These are phyloP conservation scores for Pheosia gnoma DNA, from an alignment of 2,888 invertebrate genomes.

Conservation along the genomic window DNA sequence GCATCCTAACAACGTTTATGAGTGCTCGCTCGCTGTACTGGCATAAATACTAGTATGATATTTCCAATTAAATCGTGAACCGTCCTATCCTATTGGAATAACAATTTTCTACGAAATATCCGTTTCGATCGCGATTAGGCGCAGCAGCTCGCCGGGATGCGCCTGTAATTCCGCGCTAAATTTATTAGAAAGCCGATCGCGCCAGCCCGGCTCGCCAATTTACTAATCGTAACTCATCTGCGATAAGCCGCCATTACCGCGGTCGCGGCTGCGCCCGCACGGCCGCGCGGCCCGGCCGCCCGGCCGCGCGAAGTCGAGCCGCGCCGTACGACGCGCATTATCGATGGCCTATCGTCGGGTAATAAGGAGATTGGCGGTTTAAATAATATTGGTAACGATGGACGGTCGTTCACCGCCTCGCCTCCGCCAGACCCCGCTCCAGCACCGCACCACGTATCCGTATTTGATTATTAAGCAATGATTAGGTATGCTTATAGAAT, in stretches of 20 bases:
- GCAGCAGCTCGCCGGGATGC: conserved; percentile 34
- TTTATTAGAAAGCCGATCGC: conserved; percentile 73
- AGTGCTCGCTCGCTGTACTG: not conserved
- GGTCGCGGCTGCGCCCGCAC: conserved; percentile 14
- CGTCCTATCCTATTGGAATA: conserved; percentile 35
- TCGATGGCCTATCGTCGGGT: conserved; percentile 48
- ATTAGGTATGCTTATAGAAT: too few relatives aligned
- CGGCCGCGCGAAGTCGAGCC: conserved; percentile 12
- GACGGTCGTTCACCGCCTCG: conserved; percentile 39
- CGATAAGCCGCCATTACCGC: conserved; percentile 61
- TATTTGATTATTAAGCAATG: too few relatives aligned
- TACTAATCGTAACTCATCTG: conserved; percentile 78
- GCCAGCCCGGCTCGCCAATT: conserved; percentile 72
- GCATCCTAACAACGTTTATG: not conserved
- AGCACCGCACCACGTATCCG: too few relatives aligned
- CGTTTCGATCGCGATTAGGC: conserved; percentile 38
- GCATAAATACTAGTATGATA: conserved; percentile 20
- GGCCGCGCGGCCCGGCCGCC: conserved; percentile 17
- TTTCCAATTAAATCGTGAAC: conserved; percentile 43
- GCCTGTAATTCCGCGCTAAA: conserved; percentile 58
- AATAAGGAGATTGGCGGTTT: conserved; percentile 58
- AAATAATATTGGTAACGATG: conserved; percentile 50
- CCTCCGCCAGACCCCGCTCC: conserved; percentile 15
- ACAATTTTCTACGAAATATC: conserved; percentile 41
- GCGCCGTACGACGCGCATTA: conserved; percentile 28